Evolutionary conservation across 1,140 invertebrate species (phyloP).

Genomic region (Vollenhovia emeryi): DNA sequence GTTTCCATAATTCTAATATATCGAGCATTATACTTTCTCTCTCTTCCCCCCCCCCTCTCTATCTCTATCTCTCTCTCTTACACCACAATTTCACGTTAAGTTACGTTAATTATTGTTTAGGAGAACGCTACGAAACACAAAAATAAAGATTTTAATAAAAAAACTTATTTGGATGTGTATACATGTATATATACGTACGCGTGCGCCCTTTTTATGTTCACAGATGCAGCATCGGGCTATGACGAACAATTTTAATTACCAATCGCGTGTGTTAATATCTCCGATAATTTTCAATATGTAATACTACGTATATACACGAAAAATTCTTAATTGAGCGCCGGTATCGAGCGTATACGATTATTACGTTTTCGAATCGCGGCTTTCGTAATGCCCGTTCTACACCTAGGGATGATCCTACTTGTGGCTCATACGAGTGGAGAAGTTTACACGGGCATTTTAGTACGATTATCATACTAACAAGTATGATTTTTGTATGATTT

Average conservation of each 20-base stretch:
- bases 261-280: neutral
- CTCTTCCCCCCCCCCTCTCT: neutral
- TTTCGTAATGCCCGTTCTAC: too few species aligned
- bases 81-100: slow-evolving; percentile 73
- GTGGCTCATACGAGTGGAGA: too few species aligned
- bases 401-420: too few species aligned
- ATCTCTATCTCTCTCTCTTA: slow-evolving; percentile 23
- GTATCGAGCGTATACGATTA: too few species aligned
- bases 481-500: too few species aligned
- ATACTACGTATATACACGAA: too few species aligned
- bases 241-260: neutral
- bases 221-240: neutral
- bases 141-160: slow-evolving; percentile 80
- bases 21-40: slow-evolving; percentile 56
- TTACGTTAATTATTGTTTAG: slow-evolving; percentile 81
- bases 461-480: too few species aligned
- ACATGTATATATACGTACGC: neutral
- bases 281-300: neutral
- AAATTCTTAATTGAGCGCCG: too few species aligned
- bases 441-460: too few species aligned
- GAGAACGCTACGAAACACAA: slow-evolving; percentile 76
- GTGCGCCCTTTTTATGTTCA: neutral
- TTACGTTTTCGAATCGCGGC: neutral
- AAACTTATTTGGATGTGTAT: neutral
- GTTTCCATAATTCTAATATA: slow-evolving; percentile 64